Base-by-base conservation (phyloP, 2,797 vertebrate genomes). In the Phoxinus dragarum region DNA sequence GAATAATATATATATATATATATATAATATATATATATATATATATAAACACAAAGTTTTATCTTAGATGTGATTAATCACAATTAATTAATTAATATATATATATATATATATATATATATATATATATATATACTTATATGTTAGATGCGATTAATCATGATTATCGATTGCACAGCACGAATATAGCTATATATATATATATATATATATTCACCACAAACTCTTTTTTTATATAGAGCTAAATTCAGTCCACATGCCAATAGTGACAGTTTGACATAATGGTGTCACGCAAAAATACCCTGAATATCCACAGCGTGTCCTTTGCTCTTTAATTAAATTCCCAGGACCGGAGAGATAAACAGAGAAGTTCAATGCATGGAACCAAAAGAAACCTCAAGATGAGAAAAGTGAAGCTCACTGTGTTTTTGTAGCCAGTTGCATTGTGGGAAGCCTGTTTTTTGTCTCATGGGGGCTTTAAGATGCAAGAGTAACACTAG, bases 271-370 rank as follows among this genome's bases (percentile, higher is more conserved):
- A 38, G 54, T 31, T 61, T 82, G 69, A 74, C 69, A 47, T n/a
- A 82, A 82, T 73, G 54, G 69, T 82, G 81, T 31, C 68, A 10
- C 6, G 14, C 44, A 10, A 54, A 54, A 81, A 81, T 56, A 71
- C 40, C 49, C 36, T 17, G 34, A 9, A 56, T 31, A 54, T 56
- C 67, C 36, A 38, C 14, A n/a, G 11, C 10, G 11, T 38, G 31
- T 52, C 47, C 47, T 36, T 36, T 14, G 3, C 42, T 78, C 56
- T n/a, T 79, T 68, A 68, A 68, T 80, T 49, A 68, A 49, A 49
- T 38, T 14, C 61, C 64, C 42, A 9, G 8, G 34, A 81, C 66
- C 71, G 23, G 14, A 56, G 14, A 54, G 49, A 49, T 21, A 21
- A 67, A 49, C 4, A 16, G 9, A 67, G 44, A 31, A 34, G 31